Evolutionary conservation across 2,797 vertebrate species (phyloP), one percentile per base, ranked within the genome.

Genomic region (Scyliorhinus canicula): DNA sequence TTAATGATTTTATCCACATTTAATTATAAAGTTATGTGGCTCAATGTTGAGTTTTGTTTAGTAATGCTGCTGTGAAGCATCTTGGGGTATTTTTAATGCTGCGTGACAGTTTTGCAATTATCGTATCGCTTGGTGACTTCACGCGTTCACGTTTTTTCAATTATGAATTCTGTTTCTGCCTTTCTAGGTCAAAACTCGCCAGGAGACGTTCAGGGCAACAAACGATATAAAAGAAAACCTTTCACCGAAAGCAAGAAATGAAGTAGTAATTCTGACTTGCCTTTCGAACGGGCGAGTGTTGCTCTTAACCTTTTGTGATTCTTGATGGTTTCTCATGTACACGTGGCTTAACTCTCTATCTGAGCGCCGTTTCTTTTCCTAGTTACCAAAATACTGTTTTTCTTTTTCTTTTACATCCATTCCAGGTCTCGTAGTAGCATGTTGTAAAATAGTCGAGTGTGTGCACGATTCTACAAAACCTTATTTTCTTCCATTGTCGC

Each of bases 241-340:
- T 95, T 96, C 52, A 21, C 24, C 2, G 6, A 74, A 86, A 69
- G 95, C 84, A 95, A 93, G 95, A 90, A 71, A 96, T 95, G 63
- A 85, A 65, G 96, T 96, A 96, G 96, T 95, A 95, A 95, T 96
- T 97, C 97, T 96, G 95, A 96, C 96, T 96, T 96, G 96, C 98
- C 97, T 98, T 96, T 97, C 96, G 96, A 97, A 95, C 96, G 96
- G 97, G 98, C 97, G 95, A 98, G 98, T 97, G 98, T 98, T 98
- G 98, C 97, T 98, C 97, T 98, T 98, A 97, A 98, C 98, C 97
- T 98, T 77, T 98, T 98, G 98, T 99, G 98, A 98, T 98, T 98
- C 98, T 98, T 98, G 98, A 98, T 93, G 50, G 97, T 98, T 98
- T 98, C 97, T 98, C 98, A 69, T 97, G 98, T 99, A 98, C 97